These are phyloP conservation scores for Takifugu flavidus DNA, from an alignment of 2,113 vertebrate genomes.

Conservation along the genomic window DNA sequence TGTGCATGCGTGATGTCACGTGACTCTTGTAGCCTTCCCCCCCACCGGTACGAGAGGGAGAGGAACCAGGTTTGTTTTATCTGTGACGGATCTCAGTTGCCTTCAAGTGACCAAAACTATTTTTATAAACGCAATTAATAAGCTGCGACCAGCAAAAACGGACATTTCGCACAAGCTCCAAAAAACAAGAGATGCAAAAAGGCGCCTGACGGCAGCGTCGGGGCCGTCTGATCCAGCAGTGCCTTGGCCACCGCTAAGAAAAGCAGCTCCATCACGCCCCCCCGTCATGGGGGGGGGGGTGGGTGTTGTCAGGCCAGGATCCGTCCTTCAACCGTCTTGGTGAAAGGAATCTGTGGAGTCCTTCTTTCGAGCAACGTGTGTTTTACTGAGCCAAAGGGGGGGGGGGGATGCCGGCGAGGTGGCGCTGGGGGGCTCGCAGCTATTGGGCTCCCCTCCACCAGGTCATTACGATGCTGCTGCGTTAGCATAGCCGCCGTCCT, in stretches of 20 bases:
- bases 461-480: too few species aligned
- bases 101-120: slow-evolving; percentile 59
- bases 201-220: slow-evolving; percentile 41
- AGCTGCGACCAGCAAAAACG: slow-evolving; percentile 22
- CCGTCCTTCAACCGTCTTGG: slow-evolving; percentile 76
- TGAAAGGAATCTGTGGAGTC: slow-evolving; percentile 83
- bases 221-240: slow-evolving; percentile 69
- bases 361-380: slow-evolving; percentile 58
- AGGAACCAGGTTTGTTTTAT: slow-evolving; percentile 72
- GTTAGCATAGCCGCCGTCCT: too few species aligned
- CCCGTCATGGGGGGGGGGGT: slow-evolving; percentile 19
- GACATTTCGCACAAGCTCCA: slow-evolving; percentile 47
- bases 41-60: slow-evolving; percentile 78
- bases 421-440: slow-evolving; percentile 61
- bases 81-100: slow-evolving; percentile 74
- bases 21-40: slow-evolving; percentile 82
- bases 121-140: slow-evolving; percentile 78
- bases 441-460: slow-evolving; percentile 32
- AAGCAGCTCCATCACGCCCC: slow-evolving; percentile 44
- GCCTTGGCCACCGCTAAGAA: slow-evolving; percentile 72
- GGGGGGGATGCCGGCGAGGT: slow-evolving; percentile 13
- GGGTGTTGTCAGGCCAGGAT: slow-evolving; percentile 51
- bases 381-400: slow-evolving; percentile 49
- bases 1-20: slow-evolving; percentile 67
- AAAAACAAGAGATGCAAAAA: slow-evolving; percentile 28